A percentile compares a stretch with the other conserved stretches of the same genome.
Evolutionary conservation across 2,113 vertebrate species (phyloP).

Genomic region (Terrapene triunguis): DNA sequence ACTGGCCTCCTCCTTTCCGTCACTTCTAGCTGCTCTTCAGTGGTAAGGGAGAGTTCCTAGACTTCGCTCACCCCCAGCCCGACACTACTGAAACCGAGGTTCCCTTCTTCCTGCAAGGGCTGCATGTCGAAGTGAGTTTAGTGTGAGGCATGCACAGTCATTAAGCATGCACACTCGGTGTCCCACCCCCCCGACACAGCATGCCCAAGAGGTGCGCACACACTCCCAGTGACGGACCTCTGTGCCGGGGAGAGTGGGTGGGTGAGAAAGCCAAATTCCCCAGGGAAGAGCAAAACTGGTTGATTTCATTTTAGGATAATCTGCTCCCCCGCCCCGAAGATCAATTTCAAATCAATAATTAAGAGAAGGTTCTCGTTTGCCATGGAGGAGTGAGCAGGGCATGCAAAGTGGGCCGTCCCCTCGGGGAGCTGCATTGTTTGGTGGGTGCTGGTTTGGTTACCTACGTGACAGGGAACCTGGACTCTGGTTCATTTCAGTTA

Average conservation of each 20-base stretch:
- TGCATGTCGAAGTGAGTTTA: slow-evolving; percentile 36
- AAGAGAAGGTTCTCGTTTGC: slow-evolving; percentile 55
- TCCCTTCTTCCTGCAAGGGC: background rate
- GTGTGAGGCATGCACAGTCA: slow-evolving; percentile 54
- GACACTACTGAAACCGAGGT: background rate
- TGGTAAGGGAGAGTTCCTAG: background rate
- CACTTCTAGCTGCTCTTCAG: background rate
- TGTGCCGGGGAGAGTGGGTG: slow-evolving; percentile 33
- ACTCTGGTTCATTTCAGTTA: slow-evolving; percentile 93
- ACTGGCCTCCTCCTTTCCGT: background rate
- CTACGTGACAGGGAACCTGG: slow-evolving; percentile 89
- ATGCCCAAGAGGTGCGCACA: background rate
- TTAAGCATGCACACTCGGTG: slow-evolving; percentile 58
- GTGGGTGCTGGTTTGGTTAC: slow-evolving; percentile 83
- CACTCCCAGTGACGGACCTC: accelerated
- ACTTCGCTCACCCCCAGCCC: background rate
- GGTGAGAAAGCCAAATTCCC: background rate
- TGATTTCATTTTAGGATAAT: accelerated
- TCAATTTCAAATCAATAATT: slow-evolving; percentile 6
- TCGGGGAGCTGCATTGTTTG: slow-evolving; percentile 34
- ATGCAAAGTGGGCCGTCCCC: slow-evolving; percentile 74
- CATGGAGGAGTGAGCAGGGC: slow-evolving; percentile 75
- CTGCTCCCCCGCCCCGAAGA: background rate
- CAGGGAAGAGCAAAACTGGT: slow-evolving; percentile 31
- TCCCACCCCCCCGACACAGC: slow-evolving; percentile 36